These are phyloP conservation scores for Lamprotornis superbus DNA, from an alignment of 2,113 vertebrate genomes.

Conservation along the genomic window DNA sequence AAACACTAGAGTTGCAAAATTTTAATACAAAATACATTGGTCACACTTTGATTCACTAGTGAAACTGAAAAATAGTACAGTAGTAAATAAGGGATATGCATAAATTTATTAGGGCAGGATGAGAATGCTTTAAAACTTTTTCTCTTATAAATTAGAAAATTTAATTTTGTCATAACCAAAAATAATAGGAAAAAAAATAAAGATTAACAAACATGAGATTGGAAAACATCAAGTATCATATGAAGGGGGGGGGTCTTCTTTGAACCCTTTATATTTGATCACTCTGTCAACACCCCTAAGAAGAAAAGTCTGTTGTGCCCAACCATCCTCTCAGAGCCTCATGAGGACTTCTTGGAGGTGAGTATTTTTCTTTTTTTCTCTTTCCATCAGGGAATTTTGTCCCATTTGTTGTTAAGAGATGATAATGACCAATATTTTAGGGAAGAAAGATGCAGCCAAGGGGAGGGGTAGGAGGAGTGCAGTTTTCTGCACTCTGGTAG, in stretches of 20 bases:
- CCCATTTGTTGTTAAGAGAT: background rate
- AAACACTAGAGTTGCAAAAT: background rate
- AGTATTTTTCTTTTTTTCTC: background rate
- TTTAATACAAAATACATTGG: background rate
- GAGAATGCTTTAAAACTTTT: background rate
- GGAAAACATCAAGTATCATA: background rate
- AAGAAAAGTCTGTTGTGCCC: background rate
- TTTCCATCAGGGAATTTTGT: background rate
- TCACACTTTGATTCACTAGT: background rate
- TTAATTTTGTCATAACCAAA: background rate
- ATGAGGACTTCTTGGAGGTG: background rate
- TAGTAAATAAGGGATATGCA: background rate
- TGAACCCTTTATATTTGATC: background rate
- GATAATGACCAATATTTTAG: fast-evolving
- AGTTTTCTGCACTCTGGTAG: background rate
- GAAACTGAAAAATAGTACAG: background rate
- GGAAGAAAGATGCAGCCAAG: too few relatives aligned
- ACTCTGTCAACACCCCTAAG: background rate
- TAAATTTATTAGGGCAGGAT: background rate
- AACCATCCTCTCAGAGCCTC: background rate
- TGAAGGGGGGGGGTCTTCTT: background rate
- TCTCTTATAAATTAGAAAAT: background rate
- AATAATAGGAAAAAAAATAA: background rate
- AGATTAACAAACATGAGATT: background rate
- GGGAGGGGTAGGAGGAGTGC: background rate